Base-by-base conservation (phyloP, 2,888 invertebrate genomes). In the Drosophila neotestacea region DNA sequence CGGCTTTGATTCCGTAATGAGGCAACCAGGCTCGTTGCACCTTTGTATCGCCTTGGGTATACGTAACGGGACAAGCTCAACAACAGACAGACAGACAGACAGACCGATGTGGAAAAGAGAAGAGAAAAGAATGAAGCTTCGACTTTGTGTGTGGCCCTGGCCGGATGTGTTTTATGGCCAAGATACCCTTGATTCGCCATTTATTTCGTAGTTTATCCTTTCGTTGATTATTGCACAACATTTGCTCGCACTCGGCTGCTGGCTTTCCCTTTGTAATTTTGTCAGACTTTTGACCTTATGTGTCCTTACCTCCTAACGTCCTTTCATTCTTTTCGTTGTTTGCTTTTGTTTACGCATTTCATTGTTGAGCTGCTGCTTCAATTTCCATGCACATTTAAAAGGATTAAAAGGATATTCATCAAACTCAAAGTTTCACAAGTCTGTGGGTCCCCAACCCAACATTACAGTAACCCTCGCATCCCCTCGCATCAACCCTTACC, bases 391-490 rank as follows among this genome's bases (percentile, higher is more conserved):
- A 73, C 90, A 89, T 87, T 90, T 89, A 73, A 89, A 87, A 73
- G 89, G 87, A 87, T 87, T 87, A 90, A 85, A 89, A 78, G 79
- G 80, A 87, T 90, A 87, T 87, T 87, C 82, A 74, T 87, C 89
- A 87, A 84, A 87, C 79, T 56, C 48, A 73, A 71, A 86, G 85
- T 76, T 72, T 72, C 73, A 70, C 73, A 88, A 86, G 77, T 86
- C 73, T 77, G 44, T 52, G 47, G 41, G 68, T 44, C 36, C 62
- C 67, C 46, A 58, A 28, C 28, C 16, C 47, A 28, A 32, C 16
- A 47, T 27, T 51, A 52, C n/a, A 27, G 32, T 13, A 10, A 9
- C 22, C 13, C 6, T 13, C 44, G 11, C n/a, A 38, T n/a, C 32
- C 50, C 16, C 34, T 16, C 16, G 16, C 16, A 34, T 4, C n/a